A percentile compares a stretch with the other conserved stretches of the same genome.
phyloP scores from a whole-genome alignment of 2,888 invertebrate species.

The Athetis lepigone region DNA sequence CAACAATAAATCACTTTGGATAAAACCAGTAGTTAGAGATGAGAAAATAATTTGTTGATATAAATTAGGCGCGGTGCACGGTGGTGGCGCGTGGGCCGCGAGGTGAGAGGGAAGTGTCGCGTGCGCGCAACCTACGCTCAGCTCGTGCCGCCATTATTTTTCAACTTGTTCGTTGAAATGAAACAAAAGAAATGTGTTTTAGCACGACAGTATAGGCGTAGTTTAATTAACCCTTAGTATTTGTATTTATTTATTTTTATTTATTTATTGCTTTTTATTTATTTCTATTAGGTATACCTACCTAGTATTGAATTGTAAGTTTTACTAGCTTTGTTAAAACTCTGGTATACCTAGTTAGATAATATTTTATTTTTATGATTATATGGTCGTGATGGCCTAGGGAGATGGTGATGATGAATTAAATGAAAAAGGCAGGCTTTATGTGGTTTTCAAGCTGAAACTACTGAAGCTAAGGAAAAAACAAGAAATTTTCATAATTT shows the following conservation, averaged over 20 bases:
- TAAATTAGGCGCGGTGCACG: conserved; percentile 74
- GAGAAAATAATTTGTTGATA: conserved; percentile 85
- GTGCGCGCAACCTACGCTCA: conserved; percentile 84
- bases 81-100: conserved; percentile 76
- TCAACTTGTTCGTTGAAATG: conserved; percentile 75
- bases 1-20: conserved; percentile 72
- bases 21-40: conserved; percentile 85
- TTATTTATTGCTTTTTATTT: no score
- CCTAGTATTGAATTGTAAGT: not conserved
- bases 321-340: conserved; percentile 23
- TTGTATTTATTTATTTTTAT: no score
- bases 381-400: no score
- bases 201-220: conserved; percentile 48
- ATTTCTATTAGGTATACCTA: no score
- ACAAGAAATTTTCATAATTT: no score
- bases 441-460: no score
- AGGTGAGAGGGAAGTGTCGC: conserved; percentile 79
- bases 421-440: no score
- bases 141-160: conserved; percentile 79
- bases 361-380: no score
- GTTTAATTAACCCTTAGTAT: conserved; percentile 57
- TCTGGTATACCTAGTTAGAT: no score
- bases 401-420: no score
- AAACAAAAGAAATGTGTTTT: conserved; percentile 73
- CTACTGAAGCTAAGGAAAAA: no score